Evolutionary conservation across 2,888 invertebrate species (phyloP).

Genomic region (Keiferia lycopersicella): DNA sequence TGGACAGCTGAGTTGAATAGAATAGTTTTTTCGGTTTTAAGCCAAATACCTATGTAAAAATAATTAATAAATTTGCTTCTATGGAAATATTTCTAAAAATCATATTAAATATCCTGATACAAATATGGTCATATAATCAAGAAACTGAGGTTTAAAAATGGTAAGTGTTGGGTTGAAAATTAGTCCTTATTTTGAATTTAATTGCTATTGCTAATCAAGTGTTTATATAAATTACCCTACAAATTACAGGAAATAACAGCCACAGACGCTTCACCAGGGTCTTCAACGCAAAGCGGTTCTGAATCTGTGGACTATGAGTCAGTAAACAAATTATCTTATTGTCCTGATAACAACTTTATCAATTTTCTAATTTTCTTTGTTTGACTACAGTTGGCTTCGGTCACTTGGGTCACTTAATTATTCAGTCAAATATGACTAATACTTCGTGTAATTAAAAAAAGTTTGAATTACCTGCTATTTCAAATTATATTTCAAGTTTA

Average conservation of each 20-base stretch:
- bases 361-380: conserved; percentile 26
- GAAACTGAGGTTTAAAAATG: background rate
- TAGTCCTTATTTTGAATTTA: background rate
- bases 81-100: background rate
- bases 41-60: background rate
- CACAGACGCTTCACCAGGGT: conserved; percentile 49
- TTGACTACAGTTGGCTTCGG: conserved; percentile 3
- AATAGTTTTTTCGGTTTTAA: background rate
- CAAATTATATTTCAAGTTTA: background rate
- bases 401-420: background rate
- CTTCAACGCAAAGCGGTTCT: conserved; percentile 48
- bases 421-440: background rate
- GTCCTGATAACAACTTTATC: conserved; percentile 29
- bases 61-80: background rate
- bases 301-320: conserved; percentile 65
- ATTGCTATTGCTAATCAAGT: background rate
- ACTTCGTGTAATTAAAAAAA: too few relatives aligned
- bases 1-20: background rate
- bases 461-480: background rate
- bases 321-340: conserved; percentile 43
- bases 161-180: background rate
- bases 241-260: conserved; percentile 45
- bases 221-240: conserved; percentile 2
- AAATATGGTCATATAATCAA: background rate
- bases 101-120: background rate